Evolutionary conservation across 1,140 invertebrate species (phyloP).

Genomic region (Trichonephila clavipes): DNA sequence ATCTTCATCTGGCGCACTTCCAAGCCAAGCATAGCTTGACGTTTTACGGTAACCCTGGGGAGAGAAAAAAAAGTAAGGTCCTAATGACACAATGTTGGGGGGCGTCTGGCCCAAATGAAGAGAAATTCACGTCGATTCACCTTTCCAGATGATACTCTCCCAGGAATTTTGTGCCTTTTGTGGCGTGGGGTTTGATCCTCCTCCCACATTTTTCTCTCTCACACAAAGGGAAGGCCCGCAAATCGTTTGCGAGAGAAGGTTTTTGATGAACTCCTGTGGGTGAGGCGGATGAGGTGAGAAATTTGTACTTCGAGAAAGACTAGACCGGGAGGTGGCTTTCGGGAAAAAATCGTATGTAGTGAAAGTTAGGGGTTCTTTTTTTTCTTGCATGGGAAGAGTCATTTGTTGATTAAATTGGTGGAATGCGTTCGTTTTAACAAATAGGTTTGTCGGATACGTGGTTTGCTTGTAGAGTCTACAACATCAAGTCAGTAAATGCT

Average conservation of each 20-base stretch:
- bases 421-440: too few species aligned
- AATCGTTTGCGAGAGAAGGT: constrained; percentile 11
- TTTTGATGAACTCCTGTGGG: background rate
- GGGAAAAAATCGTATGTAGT: background rate
- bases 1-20: background rate
- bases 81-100: constrained; percentile 25
- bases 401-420: background rate
- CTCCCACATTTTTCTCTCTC: background rate
- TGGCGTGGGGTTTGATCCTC: constrained; percentile 13
- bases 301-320: background rate
- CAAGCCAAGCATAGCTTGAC: background rate
- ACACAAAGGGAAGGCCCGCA: background rate
- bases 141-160: constrained; percentile 21
- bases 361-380: background rate
- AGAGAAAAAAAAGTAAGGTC: background rate
- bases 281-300: background rate
- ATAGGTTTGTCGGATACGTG: too few species aligned
- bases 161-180: background rate
- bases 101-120: background rate
- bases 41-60: background rate
- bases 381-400: background rate
- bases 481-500: too few species aligned
- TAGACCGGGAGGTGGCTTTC: background rate
- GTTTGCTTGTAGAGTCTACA: too few species aligned
- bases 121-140: constrained; percentile 29